Conservation (phyloP, 2,113 vertebrate genomes). For the Serinus canaria region DNA sequence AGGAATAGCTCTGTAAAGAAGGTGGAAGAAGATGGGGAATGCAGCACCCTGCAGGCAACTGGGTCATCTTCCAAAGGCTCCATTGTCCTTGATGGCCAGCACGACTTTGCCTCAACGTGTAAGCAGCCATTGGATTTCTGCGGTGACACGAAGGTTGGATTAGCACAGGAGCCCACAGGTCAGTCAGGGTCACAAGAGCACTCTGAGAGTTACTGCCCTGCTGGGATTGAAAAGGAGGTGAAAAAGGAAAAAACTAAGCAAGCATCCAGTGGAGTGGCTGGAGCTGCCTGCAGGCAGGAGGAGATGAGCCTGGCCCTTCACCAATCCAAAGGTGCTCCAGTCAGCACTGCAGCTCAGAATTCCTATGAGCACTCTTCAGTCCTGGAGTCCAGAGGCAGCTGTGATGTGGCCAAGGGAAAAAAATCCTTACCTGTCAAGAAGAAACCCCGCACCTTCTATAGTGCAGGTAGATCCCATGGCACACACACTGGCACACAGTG, state of each 20-base stretch:
- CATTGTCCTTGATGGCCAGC: background rate
- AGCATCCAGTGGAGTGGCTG: background rate
- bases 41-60: background rate
- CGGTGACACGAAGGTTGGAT: fast-evolving
- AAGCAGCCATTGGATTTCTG: background rate
- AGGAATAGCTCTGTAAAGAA: background rate
- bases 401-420: constrained; percentile 33
- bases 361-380: background rate
- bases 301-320: constrained; percentile 43
- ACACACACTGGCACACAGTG: background rate
- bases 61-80: background rate
- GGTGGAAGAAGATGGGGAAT: background rate
- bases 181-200: background rate
- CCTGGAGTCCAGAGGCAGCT: constrained; percentile 23
- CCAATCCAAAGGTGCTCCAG: constrained; percentile 61
- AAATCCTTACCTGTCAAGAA: constrained; percentile 74
- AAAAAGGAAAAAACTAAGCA: background rate
- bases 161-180: background rate
- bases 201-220: background rate
- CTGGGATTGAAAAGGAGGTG: background rate
- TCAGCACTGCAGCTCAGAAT: background rate
- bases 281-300: constrained; percentile 21
- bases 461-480: constrained; percentile 71
- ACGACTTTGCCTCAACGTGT: background rate
- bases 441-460: constrained; percentile 90